Evolutionary conservation across 1,140 invertebrate genomes (phyloP).

Genomic region (Triops longicaudatus): DNA sequence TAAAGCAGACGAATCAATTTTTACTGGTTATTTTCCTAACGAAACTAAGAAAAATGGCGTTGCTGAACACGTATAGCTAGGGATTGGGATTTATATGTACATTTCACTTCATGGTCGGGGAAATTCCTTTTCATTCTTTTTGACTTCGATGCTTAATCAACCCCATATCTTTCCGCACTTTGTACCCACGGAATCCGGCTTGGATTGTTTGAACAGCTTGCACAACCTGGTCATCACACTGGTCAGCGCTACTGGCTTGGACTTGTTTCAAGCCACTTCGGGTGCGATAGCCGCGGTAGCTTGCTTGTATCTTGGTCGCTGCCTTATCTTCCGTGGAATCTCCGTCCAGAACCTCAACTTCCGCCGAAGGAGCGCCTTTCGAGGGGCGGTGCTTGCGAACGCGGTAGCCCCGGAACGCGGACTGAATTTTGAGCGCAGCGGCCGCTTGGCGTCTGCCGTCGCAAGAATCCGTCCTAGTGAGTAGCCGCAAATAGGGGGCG

Average conservation of each 20-base stretch:
- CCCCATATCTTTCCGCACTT: conserved; percentile 52
- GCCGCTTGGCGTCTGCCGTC: conserved; percentile 19
- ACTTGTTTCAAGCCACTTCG: conserved; percentile 48
- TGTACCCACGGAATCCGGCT: conserved; percentile 60
- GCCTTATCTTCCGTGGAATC: conserved; percentile 37
- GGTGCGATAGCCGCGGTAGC: conserved; percentile 59
- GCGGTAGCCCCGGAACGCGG: conserved; percentile 34
- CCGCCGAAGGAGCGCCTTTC: conserved; percentile 25
- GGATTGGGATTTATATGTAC: too few relatives aligned
- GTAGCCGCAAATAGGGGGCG: neutral
- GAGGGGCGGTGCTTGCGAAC: neutral
- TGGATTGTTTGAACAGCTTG: conserved; percentile 64
- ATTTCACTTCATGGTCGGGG: too few relatives aligned
- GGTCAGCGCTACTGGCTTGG: conserved; percentile 14
- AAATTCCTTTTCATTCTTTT: neutral
- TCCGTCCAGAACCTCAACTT: conserved; percentile 31
- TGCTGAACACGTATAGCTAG: too few relatives aligned
- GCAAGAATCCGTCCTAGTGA: neutral
- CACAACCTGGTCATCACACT: neutral
- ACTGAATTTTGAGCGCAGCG: conserved; percentile 26
- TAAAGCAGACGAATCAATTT: too few relatives aligned
- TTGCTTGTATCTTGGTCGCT: conserved; percentile 64
- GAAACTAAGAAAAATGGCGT: too few relatives aligned
- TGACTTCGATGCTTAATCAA: conserved; percentile 8
- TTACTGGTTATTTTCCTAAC: too few relatives aligned